Conservation (phyloP, 2,113 vertebrate species). For the Puma concolor region DNA sequence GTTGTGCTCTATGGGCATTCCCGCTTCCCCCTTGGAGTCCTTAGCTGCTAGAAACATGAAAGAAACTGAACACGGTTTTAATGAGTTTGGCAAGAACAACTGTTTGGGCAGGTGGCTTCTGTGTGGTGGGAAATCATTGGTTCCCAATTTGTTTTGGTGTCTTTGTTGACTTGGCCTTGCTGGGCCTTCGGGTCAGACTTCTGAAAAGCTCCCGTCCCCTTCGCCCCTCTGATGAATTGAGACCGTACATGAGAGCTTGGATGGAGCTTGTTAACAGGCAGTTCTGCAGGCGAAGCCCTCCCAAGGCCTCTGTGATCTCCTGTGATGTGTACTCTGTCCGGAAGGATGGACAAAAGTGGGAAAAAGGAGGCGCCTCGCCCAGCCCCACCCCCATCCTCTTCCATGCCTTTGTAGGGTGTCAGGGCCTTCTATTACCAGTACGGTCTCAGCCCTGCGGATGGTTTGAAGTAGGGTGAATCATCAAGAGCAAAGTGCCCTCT, state of each 20-base stretch:
- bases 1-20: background rate
- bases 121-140: background rate
- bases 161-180: background rate
- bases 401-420: accelerated
- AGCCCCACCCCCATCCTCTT: background rate
- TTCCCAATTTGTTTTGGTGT: background rate
- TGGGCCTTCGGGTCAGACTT: constrained; percentile 18
- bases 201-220: background rate
- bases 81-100: constrained; percentile 42
- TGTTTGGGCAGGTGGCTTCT: constrained; percentile 39
- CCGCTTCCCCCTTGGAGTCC: background rate
- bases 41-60: background rate
- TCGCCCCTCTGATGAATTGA: background rate
- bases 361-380: accelerated
- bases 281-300: background rate
- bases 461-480: background rate
- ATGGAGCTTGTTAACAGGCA: background rate
- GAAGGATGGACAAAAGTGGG: background rate
- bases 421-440: background rate
- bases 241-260: background rate
- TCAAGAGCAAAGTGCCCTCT: background rate
- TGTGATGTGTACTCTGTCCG: background rate
- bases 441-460: background rate
- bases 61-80: background rate
- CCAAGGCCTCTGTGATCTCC: background rate